Percentiles rank a stretch among this genome's conserved stretches.
phyloP scores from a whole-genome alignment of 2,113 vertebrate genomes.

The Lonchura striata region DNA sequence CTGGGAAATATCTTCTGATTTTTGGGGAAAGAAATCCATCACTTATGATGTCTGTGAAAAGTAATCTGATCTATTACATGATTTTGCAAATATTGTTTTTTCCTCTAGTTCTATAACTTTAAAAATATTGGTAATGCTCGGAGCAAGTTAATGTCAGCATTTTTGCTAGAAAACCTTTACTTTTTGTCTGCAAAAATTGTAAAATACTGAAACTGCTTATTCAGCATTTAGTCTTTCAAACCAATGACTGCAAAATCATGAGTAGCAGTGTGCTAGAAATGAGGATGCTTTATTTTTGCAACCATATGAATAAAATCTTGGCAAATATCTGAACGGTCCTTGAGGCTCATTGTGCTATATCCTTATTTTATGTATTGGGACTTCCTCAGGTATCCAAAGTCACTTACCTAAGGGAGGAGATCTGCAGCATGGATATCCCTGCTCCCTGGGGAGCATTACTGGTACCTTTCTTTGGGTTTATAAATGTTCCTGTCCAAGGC shows the following conservation, averaged over 20 bases:
- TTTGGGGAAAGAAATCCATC: constrained; percentile 8
- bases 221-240: not conserved
- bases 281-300: not conserved
- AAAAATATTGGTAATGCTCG: not conserved
- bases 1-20: constrained; percentile 21
- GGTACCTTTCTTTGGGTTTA: not conserved
- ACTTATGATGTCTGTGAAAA: not conserved
- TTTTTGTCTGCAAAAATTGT: not conserved
- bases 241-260: not conserved
- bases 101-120: not conserved
- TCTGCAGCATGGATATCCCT: not conserved
- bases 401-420: not conserved
- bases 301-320: not conserved
- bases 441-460: no score
- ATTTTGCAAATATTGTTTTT: not conserved
- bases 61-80: not conserved
- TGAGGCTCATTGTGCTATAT: not conserved
- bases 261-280: not conserved
- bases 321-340: not conserved
- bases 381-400: not conserved
- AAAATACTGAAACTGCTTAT: not conserved
- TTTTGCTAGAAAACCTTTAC: constrained; percentile 28
- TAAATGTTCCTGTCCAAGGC: not conserved
- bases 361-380: not conserved
- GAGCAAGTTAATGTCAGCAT: constrained; percentile 1